Evolutionary conservation across 2,888 invertebrate genomes (phyloP).

Genomic region (Platypus cylindrus): DNA sequence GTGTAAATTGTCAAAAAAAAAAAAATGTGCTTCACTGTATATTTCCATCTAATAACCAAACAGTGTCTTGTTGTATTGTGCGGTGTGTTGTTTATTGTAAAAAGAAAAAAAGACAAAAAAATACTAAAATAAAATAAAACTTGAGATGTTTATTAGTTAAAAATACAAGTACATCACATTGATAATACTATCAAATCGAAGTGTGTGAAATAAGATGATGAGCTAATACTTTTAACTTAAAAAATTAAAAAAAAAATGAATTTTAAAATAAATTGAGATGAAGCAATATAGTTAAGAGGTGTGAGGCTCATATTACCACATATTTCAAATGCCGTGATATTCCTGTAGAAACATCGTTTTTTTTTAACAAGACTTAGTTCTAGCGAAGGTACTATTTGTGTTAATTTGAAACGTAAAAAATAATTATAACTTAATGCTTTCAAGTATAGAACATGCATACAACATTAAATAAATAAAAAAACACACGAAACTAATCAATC

Average conservation of each 20-base stretch:
- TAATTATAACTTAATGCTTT: constrained; percentile 15
- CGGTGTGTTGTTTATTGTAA: constrained; percentile 8
- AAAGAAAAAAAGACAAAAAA: constrained; percentile 5
- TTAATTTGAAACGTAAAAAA: constrained; percentile 11
- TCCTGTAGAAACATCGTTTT: no score
- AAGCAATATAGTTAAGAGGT: no score
- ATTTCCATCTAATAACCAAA: no score
- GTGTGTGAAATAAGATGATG: constrained; percentile 15
- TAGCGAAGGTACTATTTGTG: constrained; percentile 8
- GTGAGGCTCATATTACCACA: no score
- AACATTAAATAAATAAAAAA: constrained; percentile 21
- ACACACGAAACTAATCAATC: no score
- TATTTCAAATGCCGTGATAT: no score
- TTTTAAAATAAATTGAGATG: no score
- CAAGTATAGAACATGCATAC: constrained; percentile 15
- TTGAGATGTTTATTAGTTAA: constrained; percentile 25
- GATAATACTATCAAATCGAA: constrained; percentile 30
- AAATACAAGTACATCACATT: constrained; percentile 28
- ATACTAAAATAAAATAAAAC: constrained; percentile 8
- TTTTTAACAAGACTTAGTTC: no score
- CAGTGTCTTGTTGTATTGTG: no score
- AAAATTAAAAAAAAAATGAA: background rate
- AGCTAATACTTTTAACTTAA: constrained; percentile 8
- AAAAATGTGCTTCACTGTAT: no score
- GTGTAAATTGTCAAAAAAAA: no score